These are phyloP conservation scores for Lasioglossum villosulum DNA, from an alignment of 2,888 invertebrate genomes.

Conservation along the genomic window DNA sequence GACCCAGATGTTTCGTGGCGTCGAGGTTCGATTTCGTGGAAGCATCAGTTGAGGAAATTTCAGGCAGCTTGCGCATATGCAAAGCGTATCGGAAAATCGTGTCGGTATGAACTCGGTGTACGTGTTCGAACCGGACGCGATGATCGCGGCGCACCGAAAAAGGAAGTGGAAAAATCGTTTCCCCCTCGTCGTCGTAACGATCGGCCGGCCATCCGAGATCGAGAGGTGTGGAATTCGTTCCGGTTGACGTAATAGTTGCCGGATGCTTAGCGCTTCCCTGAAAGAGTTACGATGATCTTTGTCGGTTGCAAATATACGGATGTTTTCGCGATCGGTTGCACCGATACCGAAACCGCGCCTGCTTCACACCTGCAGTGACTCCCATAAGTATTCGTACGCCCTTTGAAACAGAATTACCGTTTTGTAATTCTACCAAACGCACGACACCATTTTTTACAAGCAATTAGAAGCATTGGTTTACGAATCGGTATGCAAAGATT, in stretches of 20 bases:
- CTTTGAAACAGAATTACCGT: too few species aligned
- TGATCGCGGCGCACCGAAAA: constrained; percentile 32
- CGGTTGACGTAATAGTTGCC: constrained; percentile 61
- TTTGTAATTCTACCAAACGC: too few species aligned
- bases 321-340: constrained; percentile 21
- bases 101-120: constrained; percentile 12
- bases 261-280: constrained; percentile 53
- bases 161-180: constrained; percentile 53
- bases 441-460: too few species aligned
- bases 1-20: too few species aligned
- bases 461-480: too few species aligned
- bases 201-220: constrained; percentile 42
- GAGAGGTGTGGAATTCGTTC: constrained; percentile 49
- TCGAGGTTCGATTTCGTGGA: not conserved
- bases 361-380: not conserved
- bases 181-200: constrained; percentile 44
- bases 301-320: constrained; percentile 13
- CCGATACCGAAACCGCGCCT: not conserved
- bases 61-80: not conserved
- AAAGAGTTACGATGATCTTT: constrained; percentile 32
- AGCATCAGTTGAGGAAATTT: not conserved
- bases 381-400: too few species aligned
- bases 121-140: constrained; percentile 51
- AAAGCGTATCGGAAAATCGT: constrained; percentile 11
- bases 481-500: too few species aligned